Base-by-base conservation (phyloP, 2,797 vertebrate species). In the Cryptoprocta ferox region DNA sequence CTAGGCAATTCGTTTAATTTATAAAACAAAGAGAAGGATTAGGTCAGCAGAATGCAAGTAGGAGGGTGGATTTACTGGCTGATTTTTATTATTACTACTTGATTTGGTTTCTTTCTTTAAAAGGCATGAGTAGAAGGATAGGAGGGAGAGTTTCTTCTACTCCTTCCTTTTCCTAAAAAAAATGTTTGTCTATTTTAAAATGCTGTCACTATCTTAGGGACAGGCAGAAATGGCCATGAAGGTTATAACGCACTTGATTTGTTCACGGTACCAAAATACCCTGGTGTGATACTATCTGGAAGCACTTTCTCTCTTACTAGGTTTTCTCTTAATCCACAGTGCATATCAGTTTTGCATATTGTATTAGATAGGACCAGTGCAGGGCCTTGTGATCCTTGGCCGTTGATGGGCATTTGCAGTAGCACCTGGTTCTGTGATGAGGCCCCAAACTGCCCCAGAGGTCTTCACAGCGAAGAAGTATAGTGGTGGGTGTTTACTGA, bases 41-140 rank as follows among this genome's bases (percentile, higher is more conserved):
- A 83, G 71, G 84, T 96, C 63, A 78, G 89, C 19, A 12, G 94
- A 94, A 68, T 18, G 2, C 14, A 48, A 78, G 26, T 42, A 21
- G 86, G 50, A 96, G 65, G 87, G 42, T 84, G 78, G 81, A 68
- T 96, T 81, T 91, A 59, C 53, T 68, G 56, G n/a, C 86, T 84
- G 50, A 35, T 81, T 93, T 96, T 90, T 79, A 45, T 83, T 70
- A 50, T 95, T 93, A 61, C 53, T 87, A 9, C 65, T 70, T 93
- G 59, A 71, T 97, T 95, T 94, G 42, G 18, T 81, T 89, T 94
- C 92, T 95, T 97, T 95, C 61, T 96, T 93, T 92, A 85, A 90
- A 61, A 80, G 73, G 6, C 13, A 45, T 63, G n/a, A 94, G 32
- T 80, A 78, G 30, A 68, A 87, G 32, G 48, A 68, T 93, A 39